Conservation (phyloP, 2,113 vertebrate genomes). For the Catagonus wagneri region DNA sequence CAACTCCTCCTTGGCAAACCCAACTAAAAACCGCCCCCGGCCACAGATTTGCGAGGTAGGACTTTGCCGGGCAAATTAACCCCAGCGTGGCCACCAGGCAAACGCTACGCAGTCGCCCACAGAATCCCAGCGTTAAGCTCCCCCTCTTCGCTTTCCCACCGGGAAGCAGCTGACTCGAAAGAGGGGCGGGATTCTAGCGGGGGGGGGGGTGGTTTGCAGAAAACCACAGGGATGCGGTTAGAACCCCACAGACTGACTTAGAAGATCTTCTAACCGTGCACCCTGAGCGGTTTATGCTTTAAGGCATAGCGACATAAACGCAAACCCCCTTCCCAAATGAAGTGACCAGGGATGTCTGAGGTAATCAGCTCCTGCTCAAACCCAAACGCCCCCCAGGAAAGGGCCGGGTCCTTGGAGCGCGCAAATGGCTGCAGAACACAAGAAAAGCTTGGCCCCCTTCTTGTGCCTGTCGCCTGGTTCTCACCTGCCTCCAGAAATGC, state of each 20-base stretch:
- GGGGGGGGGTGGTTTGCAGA: not conserved
- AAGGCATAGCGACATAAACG: not conserved
- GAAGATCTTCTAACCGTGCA: not conserved
- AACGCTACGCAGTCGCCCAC: not conserved
- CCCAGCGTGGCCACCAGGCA: not conserved
- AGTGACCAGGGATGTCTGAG: not conserved
- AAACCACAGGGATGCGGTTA: not conserved
- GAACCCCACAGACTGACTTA: not conserved
- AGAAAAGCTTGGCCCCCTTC: not conserved
- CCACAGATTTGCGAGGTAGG: too few species aligned
- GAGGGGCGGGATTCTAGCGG: not conserved
- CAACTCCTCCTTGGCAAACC: not conserved
- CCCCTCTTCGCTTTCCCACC: too few species aligned
- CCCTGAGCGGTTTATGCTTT: not conserved
- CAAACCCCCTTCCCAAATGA: not conserved
- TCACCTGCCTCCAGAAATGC: not conserved
- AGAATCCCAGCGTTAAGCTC: fast-evolving
- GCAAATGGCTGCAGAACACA: not conserved
- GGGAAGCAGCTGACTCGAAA: slow-evolving; percentile 56
- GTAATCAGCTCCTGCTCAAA: not conserved
- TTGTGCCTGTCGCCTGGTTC: not conserved
- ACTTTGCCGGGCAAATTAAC: not conserved
- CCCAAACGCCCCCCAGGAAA: not conserved
- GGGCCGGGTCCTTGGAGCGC: not conserved
- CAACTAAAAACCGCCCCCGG: not conserved